These are phyloP conservation scores for Otus sunia DNA, from an alignment of 2,113 vertebrate species.

Conservation along the genomic window DNA sequence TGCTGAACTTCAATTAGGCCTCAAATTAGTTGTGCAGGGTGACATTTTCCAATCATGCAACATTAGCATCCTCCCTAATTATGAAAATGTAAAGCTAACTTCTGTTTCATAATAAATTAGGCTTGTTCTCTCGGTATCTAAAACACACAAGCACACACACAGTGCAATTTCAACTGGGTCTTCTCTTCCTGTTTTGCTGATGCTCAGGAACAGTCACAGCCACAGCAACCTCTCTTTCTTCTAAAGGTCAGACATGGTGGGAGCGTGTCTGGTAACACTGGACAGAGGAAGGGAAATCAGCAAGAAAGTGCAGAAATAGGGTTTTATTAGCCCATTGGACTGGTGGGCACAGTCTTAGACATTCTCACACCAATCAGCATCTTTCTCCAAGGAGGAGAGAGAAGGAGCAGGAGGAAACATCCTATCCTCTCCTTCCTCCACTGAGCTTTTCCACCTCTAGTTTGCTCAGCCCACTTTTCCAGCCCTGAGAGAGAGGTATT, in stretches of 20 bases:
- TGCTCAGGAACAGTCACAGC: not conserved
- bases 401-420: not conserved
- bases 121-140: not conserved
- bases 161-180: not conserved
- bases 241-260: not conserved
- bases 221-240: not conserved
- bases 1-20: slow-evolving; percentile 68
- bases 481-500: not conserved
- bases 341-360: not conserved
- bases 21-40: slow-evolving; percentile 72
- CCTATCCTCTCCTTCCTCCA: not conserved
- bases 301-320: not conserved
- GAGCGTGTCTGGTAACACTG: not conserved
- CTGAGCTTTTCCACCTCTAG: not conserved
- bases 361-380: not conserved
- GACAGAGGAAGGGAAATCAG: not conserved
- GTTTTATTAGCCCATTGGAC: not conserved
- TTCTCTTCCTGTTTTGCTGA: not conserved
- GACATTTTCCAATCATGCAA: slow-evolving; percentile 77
- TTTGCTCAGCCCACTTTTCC: not conserved
- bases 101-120: slow-evolving; percentile 68
- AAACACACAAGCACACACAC: not conserved
- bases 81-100: slow-evolving; percentile 66
- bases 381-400: not conserved
- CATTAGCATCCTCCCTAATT: slow-evolving; percentile 74